Evolutionary conservation across 2,113 vertebrate species (phyloP).

Genomic region (Nipponia nippon): DNA sequence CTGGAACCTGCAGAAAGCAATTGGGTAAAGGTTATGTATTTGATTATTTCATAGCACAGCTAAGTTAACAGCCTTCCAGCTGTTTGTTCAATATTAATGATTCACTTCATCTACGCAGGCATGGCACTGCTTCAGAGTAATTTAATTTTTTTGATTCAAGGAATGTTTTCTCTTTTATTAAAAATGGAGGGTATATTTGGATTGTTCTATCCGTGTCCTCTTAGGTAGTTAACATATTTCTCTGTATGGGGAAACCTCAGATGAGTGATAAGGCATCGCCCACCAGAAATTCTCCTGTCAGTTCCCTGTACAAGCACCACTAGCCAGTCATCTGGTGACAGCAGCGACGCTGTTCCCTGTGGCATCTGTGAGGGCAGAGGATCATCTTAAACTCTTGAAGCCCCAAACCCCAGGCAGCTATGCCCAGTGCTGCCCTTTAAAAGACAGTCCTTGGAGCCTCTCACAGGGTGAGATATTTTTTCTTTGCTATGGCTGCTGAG

Average conservation of each 20-base stretch:
- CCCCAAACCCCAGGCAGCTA: background rate
- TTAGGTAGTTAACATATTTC: background rate
- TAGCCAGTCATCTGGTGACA: too few species aligned
- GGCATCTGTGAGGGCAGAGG: rapidly evolving
- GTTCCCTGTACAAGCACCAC: too few species aligned
- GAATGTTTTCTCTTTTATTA: background rate
- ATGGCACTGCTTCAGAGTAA: background rate
- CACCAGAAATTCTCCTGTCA: background rate
- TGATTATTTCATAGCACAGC: background rate
- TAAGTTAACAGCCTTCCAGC: background rate
- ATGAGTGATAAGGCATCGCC: background rate
- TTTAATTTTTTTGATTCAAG: background rate
- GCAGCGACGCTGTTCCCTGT: background rate
- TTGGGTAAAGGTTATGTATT: background rate
- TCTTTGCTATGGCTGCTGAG: background rate
- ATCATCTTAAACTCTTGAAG: background rate
- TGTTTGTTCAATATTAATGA: background rate
- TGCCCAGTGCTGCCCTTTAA: background rate
- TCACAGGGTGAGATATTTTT: background rate
- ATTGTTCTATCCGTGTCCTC: background rate
- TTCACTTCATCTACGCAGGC: background rate
- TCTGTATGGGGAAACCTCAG: background rate
- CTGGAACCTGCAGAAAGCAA: background rate
- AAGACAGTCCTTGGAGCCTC: background rate
- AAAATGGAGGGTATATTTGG: background rate